Percentiles rank a stretch among this genome's conserved stretches.
Conservation (phyloP, 2,797 vertebrate genomes). For the Morus bassanus region DNA sequence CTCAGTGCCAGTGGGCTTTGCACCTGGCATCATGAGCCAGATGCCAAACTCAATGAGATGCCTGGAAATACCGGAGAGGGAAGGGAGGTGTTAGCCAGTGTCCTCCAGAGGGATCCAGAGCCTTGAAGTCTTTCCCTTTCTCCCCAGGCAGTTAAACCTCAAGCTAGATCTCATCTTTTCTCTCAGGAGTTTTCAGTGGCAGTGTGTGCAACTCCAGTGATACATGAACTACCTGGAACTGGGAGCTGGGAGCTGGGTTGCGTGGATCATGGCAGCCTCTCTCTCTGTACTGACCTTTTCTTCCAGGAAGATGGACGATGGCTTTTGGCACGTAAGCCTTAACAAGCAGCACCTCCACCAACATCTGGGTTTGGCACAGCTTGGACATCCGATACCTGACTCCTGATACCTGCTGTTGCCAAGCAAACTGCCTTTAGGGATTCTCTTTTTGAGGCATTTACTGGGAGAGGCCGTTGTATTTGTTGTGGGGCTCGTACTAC, state of each 20-base stretch:
- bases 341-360: neutral
- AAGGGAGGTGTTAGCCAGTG: neutral
- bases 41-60: neutral
- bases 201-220: neutral
- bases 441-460: neutral
- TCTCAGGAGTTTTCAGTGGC: neutral
- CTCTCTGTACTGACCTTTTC: neutral
- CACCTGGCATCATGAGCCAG: neutral
- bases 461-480: neutral
- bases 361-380: neutral
- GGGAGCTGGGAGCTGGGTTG: neutral
- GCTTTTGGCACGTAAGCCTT: neutral
- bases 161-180: neutral
- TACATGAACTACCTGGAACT: neutral
- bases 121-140: neutral
- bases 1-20: neutral
- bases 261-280: rapidly evolving
- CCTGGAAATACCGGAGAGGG: neutral
- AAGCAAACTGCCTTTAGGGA: neutral
- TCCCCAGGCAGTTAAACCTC: neutral
- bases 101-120: neutral
- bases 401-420: neutral
- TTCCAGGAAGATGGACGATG: neutral
- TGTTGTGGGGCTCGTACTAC: neutral
- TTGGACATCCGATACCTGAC: neutral